Percentiles rank a stretch among this genome's conserved stretches.
phyloP scores from a whole-genome alignment of 2,888 invertebrate genomes.

The Pimpla rufipes region DNA sequence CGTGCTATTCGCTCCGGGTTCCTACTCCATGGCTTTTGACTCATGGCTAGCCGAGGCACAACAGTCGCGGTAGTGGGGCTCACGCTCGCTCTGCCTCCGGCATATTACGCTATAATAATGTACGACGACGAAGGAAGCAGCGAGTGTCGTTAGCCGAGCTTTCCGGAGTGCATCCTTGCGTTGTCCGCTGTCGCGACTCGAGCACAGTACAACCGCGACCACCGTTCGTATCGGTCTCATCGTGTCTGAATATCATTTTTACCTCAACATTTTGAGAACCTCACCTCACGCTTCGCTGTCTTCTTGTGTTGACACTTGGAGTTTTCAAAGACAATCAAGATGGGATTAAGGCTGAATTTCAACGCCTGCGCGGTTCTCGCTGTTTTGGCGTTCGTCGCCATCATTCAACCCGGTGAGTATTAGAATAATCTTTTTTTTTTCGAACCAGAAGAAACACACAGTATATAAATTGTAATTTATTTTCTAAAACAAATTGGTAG shows the following conservation, averaged over 20 bases:
- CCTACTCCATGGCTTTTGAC: conserved; percentile 48
- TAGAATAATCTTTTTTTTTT: not conserved
- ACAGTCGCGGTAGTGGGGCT: conserved; percentile 27
- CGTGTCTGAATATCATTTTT: not conserved
- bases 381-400: conserved; percentile 58
- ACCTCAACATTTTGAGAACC: not conserved
- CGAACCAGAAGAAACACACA: no score
- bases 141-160: conserved; percentile 69
- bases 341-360: conserved; percentile 68
- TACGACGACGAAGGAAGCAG: conserved; percentile 66
- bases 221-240: conserved; percentile 65
- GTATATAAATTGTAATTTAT: conserved; percentile 10
- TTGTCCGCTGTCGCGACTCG: conserved; percentile 51
- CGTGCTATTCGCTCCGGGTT: conserved; percentile 34
- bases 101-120: conserved; percentile 65
- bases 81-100: conserved; percentile 14
- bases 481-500: not conserved
- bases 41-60: not conserved
- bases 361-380: conserved; percentile 66
- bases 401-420: conserved; percentile 69
- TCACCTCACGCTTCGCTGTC: not conserved
- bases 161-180: conserved; percentile 66
- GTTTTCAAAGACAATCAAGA: conserved; percentile 41
- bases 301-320: conserved; percentile 37
- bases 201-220: conserved; percentile 71